These are phyloP conservation scores for Rynchops niger DNA, from an alignment of 2,113 vertebrate genomes.

Conservation along the genomic window DNA sequence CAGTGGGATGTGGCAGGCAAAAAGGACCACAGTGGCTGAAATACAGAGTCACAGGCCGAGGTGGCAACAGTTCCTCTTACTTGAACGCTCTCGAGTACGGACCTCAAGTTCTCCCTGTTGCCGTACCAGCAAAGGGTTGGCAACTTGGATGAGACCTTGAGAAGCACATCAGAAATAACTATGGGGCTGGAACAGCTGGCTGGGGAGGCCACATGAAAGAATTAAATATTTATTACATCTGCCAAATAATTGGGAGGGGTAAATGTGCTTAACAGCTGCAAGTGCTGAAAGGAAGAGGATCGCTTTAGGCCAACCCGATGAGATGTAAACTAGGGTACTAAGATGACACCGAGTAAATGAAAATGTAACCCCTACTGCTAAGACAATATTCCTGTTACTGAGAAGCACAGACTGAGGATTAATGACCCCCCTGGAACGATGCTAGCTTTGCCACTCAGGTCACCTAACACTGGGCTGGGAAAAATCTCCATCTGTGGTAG, in stretches of 20 bases:
- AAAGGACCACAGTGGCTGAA: neutral
- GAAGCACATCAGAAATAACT: neutral
- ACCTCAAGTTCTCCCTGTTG: neutral
- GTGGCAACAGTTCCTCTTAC: neutral
- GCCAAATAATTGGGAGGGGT: neutral
- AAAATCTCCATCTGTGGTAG: neutral
- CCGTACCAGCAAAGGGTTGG: neutral
- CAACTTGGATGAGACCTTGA: neutral
- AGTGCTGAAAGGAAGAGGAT: slow-evolving; percentile 9
- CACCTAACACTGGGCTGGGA: neutral
- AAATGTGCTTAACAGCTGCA: neutral
- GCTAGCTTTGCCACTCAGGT: slow-evolving; percentile 3
- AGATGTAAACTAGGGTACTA: neutral
- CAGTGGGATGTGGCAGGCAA: neutral
- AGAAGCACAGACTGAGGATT: neutral
- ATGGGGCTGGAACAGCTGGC: neutral
- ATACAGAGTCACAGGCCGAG: neutral
- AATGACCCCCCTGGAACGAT: neutral
- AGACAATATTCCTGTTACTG: neutral
- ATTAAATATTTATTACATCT: neutral
- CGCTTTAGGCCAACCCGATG: neutral
- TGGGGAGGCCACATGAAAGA: neutral
- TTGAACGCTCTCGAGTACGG: neutral
- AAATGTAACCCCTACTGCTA: neutral
- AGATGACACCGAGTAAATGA: neutral